Conservation (phyloP, 2,113 vertebrate genomes). For the Chaetura pelagica region DNA sequence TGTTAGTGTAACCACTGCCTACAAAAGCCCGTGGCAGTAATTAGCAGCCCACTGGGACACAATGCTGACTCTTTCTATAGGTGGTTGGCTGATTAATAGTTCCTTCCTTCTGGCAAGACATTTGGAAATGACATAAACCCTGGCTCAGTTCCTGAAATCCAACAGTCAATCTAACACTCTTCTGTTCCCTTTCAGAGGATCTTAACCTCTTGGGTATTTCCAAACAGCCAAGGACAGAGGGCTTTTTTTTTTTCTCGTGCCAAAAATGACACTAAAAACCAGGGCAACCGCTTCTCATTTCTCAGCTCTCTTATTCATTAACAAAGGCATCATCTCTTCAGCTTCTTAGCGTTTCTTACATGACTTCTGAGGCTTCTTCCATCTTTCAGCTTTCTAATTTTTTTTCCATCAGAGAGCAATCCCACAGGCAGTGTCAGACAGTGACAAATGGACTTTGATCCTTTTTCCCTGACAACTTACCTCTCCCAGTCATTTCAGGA, state of each 20-base stretch:
- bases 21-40: neutral
- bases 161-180: neutral
- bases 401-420: neutral
- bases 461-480: neutral
- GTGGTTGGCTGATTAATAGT: neutral
- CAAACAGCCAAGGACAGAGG: neutral
- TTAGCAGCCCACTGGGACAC: neutral
- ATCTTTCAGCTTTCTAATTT: neutral
- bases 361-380: neutral
- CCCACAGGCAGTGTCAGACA: neutral
- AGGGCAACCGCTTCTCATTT: neutral
- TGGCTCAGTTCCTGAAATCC: slow-evolving; percentile 19
- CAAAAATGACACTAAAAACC: neutral
- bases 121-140: slow-evolving; percentile 4
- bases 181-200: slow-evolving; percentile 26
- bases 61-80: neutral
- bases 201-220: slow-evolving; percentile 9
- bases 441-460: neutral
- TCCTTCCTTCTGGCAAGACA: slow-evolving; percentile 8
- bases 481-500: neutral
- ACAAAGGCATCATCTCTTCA: neutral
- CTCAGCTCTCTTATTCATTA: neutral
- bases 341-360: neutral
- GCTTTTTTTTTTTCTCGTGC: neutral
- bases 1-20: neutral